These are phyloP conservation scores for Platichthys flesus DNA, from an alignment of 2,113 vertebrate species.

Conservation along the genomic window DNA sequence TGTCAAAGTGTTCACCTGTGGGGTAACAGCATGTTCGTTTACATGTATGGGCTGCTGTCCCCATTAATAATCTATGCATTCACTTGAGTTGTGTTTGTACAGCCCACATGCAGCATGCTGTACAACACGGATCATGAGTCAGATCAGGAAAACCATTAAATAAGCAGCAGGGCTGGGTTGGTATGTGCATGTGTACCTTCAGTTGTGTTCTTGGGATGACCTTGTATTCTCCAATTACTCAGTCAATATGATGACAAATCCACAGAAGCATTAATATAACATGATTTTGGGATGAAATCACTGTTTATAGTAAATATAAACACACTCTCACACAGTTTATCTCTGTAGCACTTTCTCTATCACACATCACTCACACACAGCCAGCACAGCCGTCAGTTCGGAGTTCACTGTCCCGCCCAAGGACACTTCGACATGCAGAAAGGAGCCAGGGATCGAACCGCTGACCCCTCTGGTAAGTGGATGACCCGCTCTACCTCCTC, in stretches of 20 bases:
- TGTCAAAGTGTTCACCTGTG: not conserved
- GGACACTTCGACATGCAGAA: too few species aligned
- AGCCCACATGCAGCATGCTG: not conserved
- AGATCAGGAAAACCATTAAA: conserved; percentile 4
- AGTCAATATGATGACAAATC: not conserved
- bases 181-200: not conserved
- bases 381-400: too few species aligned
- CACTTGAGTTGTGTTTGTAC: conserved; percentile 3
- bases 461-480: too few species aligned
- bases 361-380: too few species aligned
- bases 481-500: too few species aligned
- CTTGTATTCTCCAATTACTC: not conserved
- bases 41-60: conserved; percentile 6
- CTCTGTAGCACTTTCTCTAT: too few species aligned
- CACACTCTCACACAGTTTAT: too few species aligned
- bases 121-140: not conserved
- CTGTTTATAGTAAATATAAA: too few species aligned
- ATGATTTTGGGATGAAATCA: too few species aligned
- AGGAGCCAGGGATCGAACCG: too few species aligned
- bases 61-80: conserved; percentile 19
- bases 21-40: not conserved
- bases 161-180: not conserved
- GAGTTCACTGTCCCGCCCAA: too few species aligned
- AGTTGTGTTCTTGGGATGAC: not conserved
- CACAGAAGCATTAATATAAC: too few species aligned